Evolutionary conservation across 1,140 invertebrate genomes (phyloP).

Genomic region (Onthophagus taurus): DNA sequence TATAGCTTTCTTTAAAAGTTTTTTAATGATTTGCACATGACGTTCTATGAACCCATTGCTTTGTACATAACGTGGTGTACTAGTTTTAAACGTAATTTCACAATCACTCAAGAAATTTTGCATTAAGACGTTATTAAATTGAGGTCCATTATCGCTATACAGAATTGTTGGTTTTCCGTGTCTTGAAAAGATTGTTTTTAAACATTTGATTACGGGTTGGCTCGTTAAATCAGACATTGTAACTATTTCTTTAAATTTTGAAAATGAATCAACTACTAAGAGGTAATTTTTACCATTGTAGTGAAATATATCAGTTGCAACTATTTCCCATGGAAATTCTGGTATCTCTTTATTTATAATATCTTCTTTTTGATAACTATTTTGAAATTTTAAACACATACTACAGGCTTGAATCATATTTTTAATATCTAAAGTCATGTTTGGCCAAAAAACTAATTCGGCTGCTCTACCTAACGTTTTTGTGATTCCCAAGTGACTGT

Average conservation of each 20-base stretch:
- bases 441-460: constrained; percentile 6
- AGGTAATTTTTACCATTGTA: constrained; percentile 1
- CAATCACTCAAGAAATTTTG: too few species aligned
- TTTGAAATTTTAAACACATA: constrained; percentile 29
- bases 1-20: constrained; percentile 6
- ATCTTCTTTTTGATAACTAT: neutral
- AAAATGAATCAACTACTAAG: constrained; percentile 2
- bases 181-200: constrained; percentile 7
- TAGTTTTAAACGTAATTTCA: constrained; percentile 10
- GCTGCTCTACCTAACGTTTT: constrained; percentile 9
- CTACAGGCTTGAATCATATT: constrained; percentile 35
- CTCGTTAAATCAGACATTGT: neutral
- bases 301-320: constrained; percentile 1
- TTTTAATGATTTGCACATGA: constrained; percentile 12
- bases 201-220: constrained; percentile 2
- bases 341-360: neutral
- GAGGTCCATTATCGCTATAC: constrained; percentile 9
- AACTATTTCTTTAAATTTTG: constrained; percentile 1
- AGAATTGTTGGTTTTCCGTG: neutral
- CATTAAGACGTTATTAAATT: too few species aligned
- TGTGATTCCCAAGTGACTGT: constrained; percentile 8
- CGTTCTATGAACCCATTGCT: constrained; percentile 9
- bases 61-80: constrained; percentile 8
- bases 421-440: constrained; percentile 38
- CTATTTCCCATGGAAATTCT: neutral